Conservation (phyloP, 1,140 invertebrate genomes). For the Saccostrea glomerata region DNA sequence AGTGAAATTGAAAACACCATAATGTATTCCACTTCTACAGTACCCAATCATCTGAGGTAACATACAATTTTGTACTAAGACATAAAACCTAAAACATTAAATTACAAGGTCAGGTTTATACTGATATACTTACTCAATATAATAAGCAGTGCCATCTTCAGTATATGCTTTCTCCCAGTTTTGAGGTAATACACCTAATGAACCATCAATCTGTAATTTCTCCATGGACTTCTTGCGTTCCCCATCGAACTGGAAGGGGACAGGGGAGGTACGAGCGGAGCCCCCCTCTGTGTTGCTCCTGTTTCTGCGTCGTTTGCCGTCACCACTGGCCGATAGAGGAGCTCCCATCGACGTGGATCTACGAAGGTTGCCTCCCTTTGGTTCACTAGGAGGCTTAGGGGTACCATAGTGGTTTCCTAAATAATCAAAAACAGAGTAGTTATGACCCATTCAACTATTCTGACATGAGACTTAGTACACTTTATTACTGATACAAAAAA, state of each 20-base stretch:
- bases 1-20: no score
- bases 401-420: constrained; percentile 81
- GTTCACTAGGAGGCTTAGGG: constrained; percentile 79
- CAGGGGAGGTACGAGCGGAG: constrained; percentile 68
- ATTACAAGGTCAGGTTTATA: background rate
- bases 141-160: constrained; percentile 97
- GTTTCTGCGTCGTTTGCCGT: constrained; percentile 82
- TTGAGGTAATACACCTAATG: constrained; percentile 92
- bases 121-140: constrained; percentile 91
- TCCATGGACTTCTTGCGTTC: constrained; percentile 70
- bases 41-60: no score
- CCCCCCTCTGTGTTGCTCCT: constrained; percentile 79
- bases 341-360: constrained; percentile 73
- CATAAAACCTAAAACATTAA: no score
- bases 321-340: constrained; percentile 81
- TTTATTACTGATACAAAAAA: background rate
- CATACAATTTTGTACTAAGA: no score
- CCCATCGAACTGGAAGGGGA: constrained; percentile 64
- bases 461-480: background rate
- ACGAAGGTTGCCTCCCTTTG: constrained; percentile 68
- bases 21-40: no score
- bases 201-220: constrained; percentile 65
- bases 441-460: background rate
- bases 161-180: constrained; percentile 99
- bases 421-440: constrained; percentile 30